phyloP scores from a whole-genome alignment of 2,888 invertebrate genomes.

The Eupsilia transversa region DNA sequence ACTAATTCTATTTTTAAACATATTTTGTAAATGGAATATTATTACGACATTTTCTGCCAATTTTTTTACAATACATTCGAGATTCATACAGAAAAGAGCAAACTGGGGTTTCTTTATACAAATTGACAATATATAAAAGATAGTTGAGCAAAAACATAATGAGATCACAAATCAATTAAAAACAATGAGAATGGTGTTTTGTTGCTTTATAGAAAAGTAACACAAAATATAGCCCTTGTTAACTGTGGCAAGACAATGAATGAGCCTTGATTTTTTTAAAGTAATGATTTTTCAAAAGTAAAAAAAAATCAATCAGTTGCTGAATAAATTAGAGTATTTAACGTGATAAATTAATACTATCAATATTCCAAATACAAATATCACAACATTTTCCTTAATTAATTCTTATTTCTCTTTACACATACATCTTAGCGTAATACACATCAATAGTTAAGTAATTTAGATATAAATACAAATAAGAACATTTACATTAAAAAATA shows the following conservation, averaged over 20 bases:
- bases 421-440: constrained; percentile 84
- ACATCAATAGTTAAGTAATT: constrained; percentile 87
- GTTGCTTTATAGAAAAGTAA: constrained; percentile 34
- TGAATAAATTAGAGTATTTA: constrained; percentile 57
- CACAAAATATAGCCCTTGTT: constrained; percentile 3
- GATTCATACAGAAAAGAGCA: constrained; percentile 50
- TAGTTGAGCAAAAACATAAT: constrained; percentile 75
- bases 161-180: constrained; percentile 73
- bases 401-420: constrained; percentile 87
- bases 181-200: constrained; percentile 28
- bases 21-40: constrained; percentile 90
- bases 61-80: constrained; percentile 57
- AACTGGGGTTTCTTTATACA: constrained; percentile 60
- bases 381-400: constrained; percentile 89
- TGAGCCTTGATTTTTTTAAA: background rate
- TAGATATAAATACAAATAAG: constrained; percentile 79
- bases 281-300: background rate
- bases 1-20: constrained; percentile 80
- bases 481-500: constrained; percentile 80
- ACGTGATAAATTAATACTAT: constrained; percentile 75
- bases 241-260: constrained; percentile 9
- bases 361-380: constrained; percentile 91
- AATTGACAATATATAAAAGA: constrained; percentile 63
- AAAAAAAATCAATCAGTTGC: background rate
- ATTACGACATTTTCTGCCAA: constrained; percentile 71